Percentiles rank a stretch among this genome's conserved stretches.
phyloP scores from a whole-genome alignment of 1,140 invertebrate species.

The Palaemon carinicauda region DNA sequence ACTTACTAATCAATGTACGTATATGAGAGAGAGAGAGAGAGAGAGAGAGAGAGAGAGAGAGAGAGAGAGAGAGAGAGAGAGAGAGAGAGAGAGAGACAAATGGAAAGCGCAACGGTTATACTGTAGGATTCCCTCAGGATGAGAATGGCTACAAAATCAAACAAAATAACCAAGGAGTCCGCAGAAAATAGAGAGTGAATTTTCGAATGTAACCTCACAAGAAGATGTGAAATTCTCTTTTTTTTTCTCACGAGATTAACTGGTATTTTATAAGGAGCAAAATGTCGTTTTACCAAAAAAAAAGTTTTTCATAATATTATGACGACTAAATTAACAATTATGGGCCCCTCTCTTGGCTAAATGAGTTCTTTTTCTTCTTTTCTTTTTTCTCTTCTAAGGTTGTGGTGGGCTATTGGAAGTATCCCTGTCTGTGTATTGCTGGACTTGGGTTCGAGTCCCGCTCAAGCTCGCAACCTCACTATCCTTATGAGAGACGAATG shows the following conservation, averaged over 20 bases:
- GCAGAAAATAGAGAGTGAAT: neutral
- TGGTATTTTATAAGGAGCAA: too few species aligned
- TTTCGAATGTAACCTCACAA: neutral
- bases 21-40: neutral
- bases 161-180: neutral
- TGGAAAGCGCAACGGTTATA: neutral
- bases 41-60: neutral
- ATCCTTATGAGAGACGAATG: too few species aligned
- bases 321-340: too few species aligned
- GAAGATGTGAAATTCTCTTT: neutral
- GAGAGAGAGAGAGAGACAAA: neutral
- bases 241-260: too few species aligned
- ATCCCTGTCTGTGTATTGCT: too few species aligned
- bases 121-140: too few species aligned
- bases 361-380: neutral
- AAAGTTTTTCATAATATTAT: too few species aligned
- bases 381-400: neutral
- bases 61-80: constrained; percentile 1
- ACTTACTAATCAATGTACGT: too few species aligned
- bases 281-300: too few species aligned
- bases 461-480: too few species aligned
- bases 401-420: neutral
- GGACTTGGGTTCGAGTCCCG: too few species aligned
- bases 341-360: neutral
- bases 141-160: neutral